phyloP scores from a whole-genome alignment of 2,113 vertebrate species.

The Indicator maculatus region DNA sequence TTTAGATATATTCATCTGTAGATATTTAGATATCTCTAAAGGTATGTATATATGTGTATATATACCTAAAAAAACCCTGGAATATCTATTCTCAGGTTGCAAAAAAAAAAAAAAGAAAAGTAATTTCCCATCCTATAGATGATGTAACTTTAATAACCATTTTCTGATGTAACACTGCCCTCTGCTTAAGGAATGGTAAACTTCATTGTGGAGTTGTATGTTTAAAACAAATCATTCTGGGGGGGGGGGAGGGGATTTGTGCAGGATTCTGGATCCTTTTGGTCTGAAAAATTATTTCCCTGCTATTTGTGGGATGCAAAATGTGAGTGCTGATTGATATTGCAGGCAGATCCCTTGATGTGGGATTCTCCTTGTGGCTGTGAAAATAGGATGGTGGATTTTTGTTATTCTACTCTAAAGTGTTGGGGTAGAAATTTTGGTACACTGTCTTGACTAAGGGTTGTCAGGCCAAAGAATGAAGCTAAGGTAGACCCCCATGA shows the following conservation, averaged over 20 bases:
- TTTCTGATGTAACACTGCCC: conserved; percentile 54
- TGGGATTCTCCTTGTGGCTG: not conserved
- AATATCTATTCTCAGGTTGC: not conserved
- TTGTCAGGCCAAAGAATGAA: not conserved
- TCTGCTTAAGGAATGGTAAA: conserved; percentile 56
- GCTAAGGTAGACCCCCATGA: not conserved
- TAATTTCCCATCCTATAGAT: not conserved
- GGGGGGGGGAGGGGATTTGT: too few species aligned
- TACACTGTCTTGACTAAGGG: not conserved
- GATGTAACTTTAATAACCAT: conserved; percentile 18
- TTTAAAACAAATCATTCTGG: not conserved
- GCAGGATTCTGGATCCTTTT: not conserved
- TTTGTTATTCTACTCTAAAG: not conserved
- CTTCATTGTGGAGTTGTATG: not conserved
- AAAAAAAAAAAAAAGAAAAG: not conserved
- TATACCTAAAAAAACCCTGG: not conserved
- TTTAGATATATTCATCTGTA: too few species aligned
- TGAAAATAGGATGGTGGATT: not conserved
- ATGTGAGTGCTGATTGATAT: not conserved
- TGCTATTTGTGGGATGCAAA: not conserved
- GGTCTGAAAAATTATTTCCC: not conserved
- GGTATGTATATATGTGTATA: too few species aligned
- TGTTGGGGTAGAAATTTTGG: not conserved
- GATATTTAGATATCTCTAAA: too few species aligned
- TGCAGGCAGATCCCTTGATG: not conserved